Base-by-base conservation (phyloP, 2,888 invertebrate species). In the Drosophila mimetica region DNA sequence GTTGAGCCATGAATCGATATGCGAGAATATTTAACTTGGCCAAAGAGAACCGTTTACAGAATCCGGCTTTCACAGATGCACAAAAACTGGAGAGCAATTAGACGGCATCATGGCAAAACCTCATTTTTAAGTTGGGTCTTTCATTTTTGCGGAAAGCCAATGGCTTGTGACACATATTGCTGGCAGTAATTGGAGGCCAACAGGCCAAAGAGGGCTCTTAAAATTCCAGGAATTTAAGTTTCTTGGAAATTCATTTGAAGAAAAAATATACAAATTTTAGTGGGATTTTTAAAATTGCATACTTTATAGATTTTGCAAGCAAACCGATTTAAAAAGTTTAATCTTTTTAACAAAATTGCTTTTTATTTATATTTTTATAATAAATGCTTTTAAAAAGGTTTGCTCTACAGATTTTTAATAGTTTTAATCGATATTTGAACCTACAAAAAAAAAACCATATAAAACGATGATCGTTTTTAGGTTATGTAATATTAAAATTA, bases 51-150 rank as follows among this genome's bases (percentile, higher is more conserved):
- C 7, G 6, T 25, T n/a, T 11, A 34, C 36, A 51, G 52, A 22
- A 51, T 52, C 36, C 16, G 34, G 18, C 25, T n/a, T 47, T 48
- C 34, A 34, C 34, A 22, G 47, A 13, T 9, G 22, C 25, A 36
- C 16, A 36, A 52, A 55, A 55, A 52, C 55, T 53, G 6, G 25
- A 30, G 41, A 37, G 54, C 41, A 53, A 66, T 54, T 47, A 54
- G 36, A 3, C 18, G 48, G 39, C 37, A 28, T 55, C 58, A 25
- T 46, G 46, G 22, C 32, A 18, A n/a, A n/a, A 9, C n/a, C 16
- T 16, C 57, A 41, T 30, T 1, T 8, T 18, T 32, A 2, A 32
- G 30, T 30, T 22, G 57, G 28, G 22, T n/a, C 30, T 8, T 18
- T 30, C 57, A 5, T 41, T 28, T 58, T 32, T 57, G 41, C 25